phyloP scores from a whole-genome alignment of 2,888 invertebrate genomes.

The Lumbricus terrestris region DNA sequence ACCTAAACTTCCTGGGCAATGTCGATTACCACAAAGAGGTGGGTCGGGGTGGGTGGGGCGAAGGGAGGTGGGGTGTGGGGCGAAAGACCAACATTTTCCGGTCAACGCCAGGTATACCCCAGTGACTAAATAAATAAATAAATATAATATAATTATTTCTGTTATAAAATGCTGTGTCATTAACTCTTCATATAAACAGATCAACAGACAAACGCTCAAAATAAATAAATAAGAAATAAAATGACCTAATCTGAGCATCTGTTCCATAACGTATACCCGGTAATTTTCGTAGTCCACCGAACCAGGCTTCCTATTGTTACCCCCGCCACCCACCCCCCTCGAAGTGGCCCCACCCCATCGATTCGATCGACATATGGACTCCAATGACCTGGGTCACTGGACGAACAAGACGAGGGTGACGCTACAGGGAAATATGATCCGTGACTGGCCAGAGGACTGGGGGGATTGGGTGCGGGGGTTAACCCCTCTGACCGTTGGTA shows the following conservation, averaged over 20 bases:
- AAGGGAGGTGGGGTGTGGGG: too few species aligned
- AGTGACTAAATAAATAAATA: too few species aligned
- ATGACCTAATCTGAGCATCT: background rate
- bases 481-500: background rate
- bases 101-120: too few species aligned
- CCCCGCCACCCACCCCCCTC: background rate
- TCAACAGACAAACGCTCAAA: background rate
- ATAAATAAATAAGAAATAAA: background rate
- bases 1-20: too few species aligned
- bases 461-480: too few species aligned
- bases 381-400: background rate
- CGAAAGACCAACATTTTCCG: too few species aligned
- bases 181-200: background rate
- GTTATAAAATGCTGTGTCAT: background rate
- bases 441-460: background rate
- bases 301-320: background rate
- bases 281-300: background rate
- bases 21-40: too few species aligned
- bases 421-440: background rate
- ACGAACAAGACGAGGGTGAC: background rate
- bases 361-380: background rate
- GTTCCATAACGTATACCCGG: background rate
- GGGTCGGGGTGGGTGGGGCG: too few species aligned
- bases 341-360: background rate
- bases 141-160: background rate